Conservation (phyloP, 2,113 vertebrate genomes). For the Onychostoma macrolepis region DNA sequence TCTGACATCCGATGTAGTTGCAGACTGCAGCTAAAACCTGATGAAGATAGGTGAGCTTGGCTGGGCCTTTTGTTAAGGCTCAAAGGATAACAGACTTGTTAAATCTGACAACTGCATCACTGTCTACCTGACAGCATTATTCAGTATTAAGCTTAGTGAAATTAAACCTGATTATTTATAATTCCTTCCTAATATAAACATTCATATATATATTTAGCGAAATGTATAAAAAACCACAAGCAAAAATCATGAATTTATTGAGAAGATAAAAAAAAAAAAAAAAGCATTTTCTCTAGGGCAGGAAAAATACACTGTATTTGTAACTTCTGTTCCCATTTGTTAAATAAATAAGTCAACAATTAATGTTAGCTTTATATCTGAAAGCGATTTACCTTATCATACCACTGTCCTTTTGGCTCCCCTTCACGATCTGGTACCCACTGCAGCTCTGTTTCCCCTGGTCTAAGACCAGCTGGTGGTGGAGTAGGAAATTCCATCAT, state of each 20-base stretch:
- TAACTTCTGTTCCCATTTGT: not conserved
- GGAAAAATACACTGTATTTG: not conserved
- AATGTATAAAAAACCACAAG: not conserved
- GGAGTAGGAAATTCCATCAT: conserved; percentile 70
- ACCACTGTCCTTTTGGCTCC: conserved; percentile 78
- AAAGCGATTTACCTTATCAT: conserved; percentile 76
- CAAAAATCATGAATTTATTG: not conserved
- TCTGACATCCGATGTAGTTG: conserved; percentile 43
- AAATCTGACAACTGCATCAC: conserved; percentile 15
- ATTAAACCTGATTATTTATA: conserved; percentile 23
- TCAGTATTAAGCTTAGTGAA: not conserved
- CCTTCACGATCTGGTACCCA: conserved; percentile 75
- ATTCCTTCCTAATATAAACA: not conserved
- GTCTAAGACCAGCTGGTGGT: conserved; percentile 51
- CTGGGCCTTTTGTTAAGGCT: conserved; percentile 41
- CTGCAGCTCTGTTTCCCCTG: conserved; percentile 56
- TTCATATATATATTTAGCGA: not conserved
- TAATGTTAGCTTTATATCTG: not conserved
- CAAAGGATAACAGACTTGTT: conserved; percentile 3
- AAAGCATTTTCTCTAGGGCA: not conserved
- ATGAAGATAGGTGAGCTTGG: conserved; percentile 54
- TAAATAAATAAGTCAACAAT: not conserved
- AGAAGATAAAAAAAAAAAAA: not conserved
- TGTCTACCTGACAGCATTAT: conserved; percentile 8
- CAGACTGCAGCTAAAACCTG: conserved; percentile 37